Conservation (phyloP, 53 echinoderm and acorn worm genomes). For the Echinometra lucunter region DNA sequence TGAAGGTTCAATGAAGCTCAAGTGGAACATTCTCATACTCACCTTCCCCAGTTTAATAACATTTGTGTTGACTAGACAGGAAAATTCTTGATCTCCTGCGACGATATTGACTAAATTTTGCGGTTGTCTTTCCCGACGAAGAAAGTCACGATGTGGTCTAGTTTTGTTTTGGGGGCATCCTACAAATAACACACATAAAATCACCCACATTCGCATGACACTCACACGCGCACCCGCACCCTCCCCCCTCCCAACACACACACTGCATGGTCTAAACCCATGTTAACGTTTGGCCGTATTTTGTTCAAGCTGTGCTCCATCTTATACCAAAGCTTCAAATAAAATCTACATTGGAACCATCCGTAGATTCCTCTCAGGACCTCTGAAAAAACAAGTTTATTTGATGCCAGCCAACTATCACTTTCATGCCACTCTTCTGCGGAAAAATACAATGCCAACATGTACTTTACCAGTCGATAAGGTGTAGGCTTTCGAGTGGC, state of each 20-base stretch:
- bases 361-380: neutral
- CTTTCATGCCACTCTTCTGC: neutral
- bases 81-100: conserved; percentile 25
- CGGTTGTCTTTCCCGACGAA: neutral
- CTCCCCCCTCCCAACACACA: neutral
- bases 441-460: neutral
- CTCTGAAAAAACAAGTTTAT: neutral
- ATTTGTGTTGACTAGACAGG: conserved; percentile 44
- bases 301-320: neutral
- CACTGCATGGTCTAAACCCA: neutral
- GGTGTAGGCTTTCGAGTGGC: conserved; percentile 6
- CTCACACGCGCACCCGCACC: too few relatives aligned
- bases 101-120: conserved; percentile 39
- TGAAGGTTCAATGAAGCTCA: neutral
- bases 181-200: too few relatives aligned
- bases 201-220: too few relatives aligned
- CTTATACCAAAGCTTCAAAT: neutral
- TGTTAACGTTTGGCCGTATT: neutral
- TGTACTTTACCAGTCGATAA: neutral
- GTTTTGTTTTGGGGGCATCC: neutral
- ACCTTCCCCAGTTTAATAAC: conserved; percentile 3
- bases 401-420: neutral
- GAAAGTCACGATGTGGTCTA: neutral
- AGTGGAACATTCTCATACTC: neutral
- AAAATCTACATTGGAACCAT: neutral